These are phyloP conservation scores for Anthoscopus minutus DNA, from an alignment of 2,113 vertebrate genomes.

Conservation along the genomic window DNA sequence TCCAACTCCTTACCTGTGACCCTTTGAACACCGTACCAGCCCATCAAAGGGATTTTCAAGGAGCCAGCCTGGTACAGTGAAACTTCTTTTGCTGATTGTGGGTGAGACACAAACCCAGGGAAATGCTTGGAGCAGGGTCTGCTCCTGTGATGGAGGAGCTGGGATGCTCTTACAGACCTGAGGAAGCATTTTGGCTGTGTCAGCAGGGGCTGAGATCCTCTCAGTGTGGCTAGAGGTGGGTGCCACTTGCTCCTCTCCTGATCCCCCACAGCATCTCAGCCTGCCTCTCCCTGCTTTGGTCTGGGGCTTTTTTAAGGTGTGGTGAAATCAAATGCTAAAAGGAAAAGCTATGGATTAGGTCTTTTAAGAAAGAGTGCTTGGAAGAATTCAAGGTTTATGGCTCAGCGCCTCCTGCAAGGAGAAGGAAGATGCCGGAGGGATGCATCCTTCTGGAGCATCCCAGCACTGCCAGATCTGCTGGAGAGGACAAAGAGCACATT, in stretches of 20 bases:
- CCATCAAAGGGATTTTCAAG: neutral
- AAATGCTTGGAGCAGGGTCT: neutral
- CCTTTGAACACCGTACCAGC: rapidly evolving
- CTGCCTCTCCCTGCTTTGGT: neutral
- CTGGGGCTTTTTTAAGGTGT: neutral
- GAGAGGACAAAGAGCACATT: neutral
- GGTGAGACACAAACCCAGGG: neutral
- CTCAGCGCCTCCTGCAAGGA: neutral
- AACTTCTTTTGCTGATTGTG: neutral
- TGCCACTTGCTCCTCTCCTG: neutral
- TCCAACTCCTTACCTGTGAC: rapidly evolving
- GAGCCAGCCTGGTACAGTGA: neutral
- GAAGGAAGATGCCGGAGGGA: neutral
- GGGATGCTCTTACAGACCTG: neutral
- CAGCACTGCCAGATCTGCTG: neutral
- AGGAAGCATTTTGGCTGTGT: neutral
- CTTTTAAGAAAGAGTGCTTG: neutral
- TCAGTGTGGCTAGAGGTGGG: rapidly evolving
- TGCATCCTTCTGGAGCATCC: neutral
- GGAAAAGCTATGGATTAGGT: neutral
- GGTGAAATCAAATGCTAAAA: neutral
- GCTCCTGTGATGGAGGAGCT: neutral
- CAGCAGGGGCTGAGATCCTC: neutral
- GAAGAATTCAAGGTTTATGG: neutral
- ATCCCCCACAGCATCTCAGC: neutral